Evolutionary conservation across 1,140 invertebrate genomes (phyloP), one percentile per base, ranked within the genome.

Genomic region (Prorops nasuta): DNA sequence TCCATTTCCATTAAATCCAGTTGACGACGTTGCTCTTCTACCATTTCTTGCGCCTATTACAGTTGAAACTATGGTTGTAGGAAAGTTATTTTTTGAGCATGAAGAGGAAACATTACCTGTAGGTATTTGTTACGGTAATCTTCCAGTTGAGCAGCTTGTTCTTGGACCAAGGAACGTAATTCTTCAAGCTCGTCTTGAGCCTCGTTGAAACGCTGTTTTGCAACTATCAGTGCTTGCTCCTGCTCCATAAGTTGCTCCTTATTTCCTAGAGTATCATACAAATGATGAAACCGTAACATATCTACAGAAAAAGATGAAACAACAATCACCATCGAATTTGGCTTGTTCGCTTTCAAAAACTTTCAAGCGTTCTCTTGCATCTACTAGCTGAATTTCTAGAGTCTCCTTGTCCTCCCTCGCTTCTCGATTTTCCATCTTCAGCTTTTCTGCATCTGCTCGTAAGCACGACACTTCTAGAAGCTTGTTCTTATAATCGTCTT

Each of bases 1-100:
- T 89, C 87, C 79, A 87, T 82, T 56, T 89, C 86, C 77, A 89
- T 85, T 53, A 88, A 80, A 38, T 89, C 85, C 22, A 89, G 78
- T 49, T 87, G 84, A 9, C 84, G 75, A 9, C 80, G 78, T 63
- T 88, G 87, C 66, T 89, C 87, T 69, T 89, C 87, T 1, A 88
- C 86, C 54, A 83, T 72, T 72, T 89, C 85, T 58, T 88, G 86
- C 2, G 87, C 85, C 76, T 86, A 72, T 49, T 48, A 24, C 10
- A 7, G 20, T 42, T 50, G 4, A n/a, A 32, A 44, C 35, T 17
- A 7, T 28, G 3, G 20, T 17, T 16, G 14, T 18, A 32, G 8
- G 31, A 9, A 44, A 44, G 15, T 28, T 6, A 28, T 28, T 28
- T 28, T 28, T 16, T 19, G 17, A 53, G 15, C 7, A 9, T 9